Conservation (phyloP, 2,797 vertebrate genomes). For the Neosalanx taihuensis region DNA sequence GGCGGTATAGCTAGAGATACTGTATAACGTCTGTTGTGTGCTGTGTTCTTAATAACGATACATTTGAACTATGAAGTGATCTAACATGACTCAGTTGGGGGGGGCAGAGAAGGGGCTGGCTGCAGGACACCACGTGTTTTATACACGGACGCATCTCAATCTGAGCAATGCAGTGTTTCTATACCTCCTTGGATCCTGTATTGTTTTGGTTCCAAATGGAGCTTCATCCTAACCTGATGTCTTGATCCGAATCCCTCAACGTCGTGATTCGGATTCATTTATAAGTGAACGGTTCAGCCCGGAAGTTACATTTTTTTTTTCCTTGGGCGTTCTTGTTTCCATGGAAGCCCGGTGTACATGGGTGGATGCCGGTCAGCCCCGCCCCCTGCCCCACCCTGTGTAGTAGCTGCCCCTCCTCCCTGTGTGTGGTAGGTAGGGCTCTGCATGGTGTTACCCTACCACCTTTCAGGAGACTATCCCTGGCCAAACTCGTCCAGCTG, state of each 20-base stretch:
- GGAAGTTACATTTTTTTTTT: slow-evolving; percentile 9
- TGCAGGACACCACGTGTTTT: slow-evolving; percentile 53
- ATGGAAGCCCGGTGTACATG: slow-evolving; percentile 40
- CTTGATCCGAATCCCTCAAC: neutral
- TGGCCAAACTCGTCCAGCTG: slow-evolving; percentile 52
- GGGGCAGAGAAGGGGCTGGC: slow-evolving; percentile 21
- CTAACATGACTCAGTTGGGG: slow-evolving; percentile 64
- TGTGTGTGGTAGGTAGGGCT: slow-evolving; percentile 53
- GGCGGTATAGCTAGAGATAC: slow-evolving; percentile 65
- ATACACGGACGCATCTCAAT: slow-evolving; percentile 30
- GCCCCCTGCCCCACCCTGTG: slow-evolving; percentile 4
- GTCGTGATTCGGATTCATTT: neutral
- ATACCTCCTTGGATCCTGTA: slow-evolving; percentile 45
- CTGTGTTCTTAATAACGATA: slow-evolving; percentile 70
- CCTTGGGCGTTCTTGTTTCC: slow-evolving; percentile 25
- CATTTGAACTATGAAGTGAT: slow-evolving; percentile 70
- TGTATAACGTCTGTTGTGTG: slow-evolving; percentile 66
- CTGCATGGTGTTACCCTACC: slow-evolving; percentile 71
- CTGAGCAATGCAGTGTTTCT: neutral
- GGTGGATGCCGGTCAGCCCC: slow-evolving; percentile 30
- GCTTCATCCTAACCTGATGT: neutral
- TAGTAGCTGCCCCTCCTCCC: slow-evolving; percentile 14
- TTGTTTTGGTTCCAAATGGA: neutral
- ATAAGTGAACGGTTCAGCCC: slow-evolving; percentile 14
- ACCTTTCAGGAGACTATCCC: slow-evolving; percentile 57